Evolutionary conservation across 2,888 invertebrate genomes (phyloP), one percentile per base, ranked within the genome.

Genomic region (Altica lythri): DNA sequence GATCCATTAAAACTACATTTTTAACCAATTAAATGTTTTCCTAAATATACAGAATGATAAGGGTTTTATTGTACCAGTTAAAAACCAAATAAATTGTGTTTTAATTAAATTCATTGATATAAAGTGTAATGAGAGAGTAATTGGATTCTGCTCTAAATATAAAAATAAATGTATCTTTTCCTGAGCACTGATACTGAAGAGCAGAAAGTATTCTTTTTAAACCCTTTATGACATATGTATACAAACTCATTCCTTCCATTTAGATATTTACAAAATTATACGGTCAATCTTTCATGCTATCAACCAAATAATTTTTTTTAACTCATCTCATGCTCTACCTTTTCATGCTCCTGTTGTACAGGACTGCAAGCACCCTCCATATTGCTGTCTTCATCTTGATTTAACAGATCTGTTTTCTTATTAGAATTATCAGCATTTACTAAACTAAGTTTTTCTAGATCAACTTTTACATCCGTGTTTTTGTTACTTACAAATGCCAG

Each of bases 371-470:
- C 71, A 18, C 69, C 70, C 34, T 71, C 70, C 37, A 62, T 59
- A 45, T 61, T 61, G 47, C 61, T 62, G 16, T 66, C 63, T 40
- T 65, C 61, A 16, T 62, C 60, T 14, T 49, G 54, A 52, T 52
- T 55, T 29, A 59, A 51, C 3, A 58, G 51, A 27, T 53, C 46
- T 29, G 61, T 60, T 4, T 69, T 59, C 55, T 70, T 71, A 51
- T 55, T 67, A 3, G 70, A 66, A 59, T 74, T 74, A 1, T 69
- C 70, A 54, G 73, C 73, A 54, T 74, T 73, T 13, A 73, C 53
- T 46, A 75, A 60, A 55, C 72, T 73, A 40, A 77, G 65, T 64
- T 75, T 76, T 47, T 70, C 74, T 52, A 77, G 63, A 56, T 72
- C 74, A 5, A 65, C 72, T 57, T 76, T 75, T 51, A 76, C 62